Evolutionary conservation across 2,888 invertebrate genomes (phyloP), one percentile per base, ranked within the genome.

Genomic region (Macropis europaea): DNA sequence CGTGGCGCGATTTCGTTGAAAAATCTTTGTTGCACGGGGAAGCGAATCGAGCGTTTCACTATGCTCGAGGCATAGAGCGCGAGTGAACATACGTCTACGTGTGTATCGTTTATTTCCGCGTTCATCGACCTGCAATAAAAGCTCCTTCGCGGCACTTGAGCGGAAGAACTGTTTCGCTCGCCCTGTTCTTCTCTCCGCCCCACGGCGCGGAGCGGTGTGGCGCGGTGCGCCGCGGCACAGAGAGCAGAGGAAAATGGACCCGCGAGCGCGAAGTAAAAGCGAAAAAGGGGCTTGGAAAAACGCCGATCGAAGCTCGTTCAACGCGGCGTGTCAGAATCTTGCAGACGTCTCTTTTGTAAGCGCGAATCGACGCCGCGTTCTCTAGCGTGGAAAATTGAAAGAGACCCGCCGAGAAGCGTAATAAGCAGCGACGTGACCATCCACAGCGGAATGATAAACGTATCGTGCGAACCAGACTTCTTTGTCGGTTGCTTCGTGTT

Each of bases 211-310:
- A 40, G n/a, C n/a, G n/a, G n/a, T n/a, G n/a, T n/a, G n/a, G n/a
- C n/a, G n/a, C n/a, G n/a, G n/a, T n/a, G n/a, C n/a, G n/a, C n/a
- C n/a, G n/a, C 40, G 48, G 52, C 26, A 42, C 45, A 43, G 62
- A 76, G 53, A 71, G 68, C n/a, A n/a, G 64, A 76, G 40, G 69
- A 69, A 60, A 77, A 69, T 62, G 53, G 62, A 54, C 60, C 60
- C 17, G 71, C 62, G 54, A 71, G 68, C 68, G 62, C 52, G 69
- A 62, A 68, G 66, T 54, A 63, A 77, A 75, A 63, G 52, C 30
- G 38, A 56, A 57, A 66, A 32, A 19, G 34, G 43, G 13, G 15
- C 43, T 32, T 2, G 52, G 24, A 30, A 36, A 40, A 43, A 15
- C 22, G 19, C 62, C n/a, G 67, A 71, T 60, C 61, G 74, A 74